Base-by-base conservation (phyloP, 2,113 vertebrate species). In the Sus scrofa region DNA sequence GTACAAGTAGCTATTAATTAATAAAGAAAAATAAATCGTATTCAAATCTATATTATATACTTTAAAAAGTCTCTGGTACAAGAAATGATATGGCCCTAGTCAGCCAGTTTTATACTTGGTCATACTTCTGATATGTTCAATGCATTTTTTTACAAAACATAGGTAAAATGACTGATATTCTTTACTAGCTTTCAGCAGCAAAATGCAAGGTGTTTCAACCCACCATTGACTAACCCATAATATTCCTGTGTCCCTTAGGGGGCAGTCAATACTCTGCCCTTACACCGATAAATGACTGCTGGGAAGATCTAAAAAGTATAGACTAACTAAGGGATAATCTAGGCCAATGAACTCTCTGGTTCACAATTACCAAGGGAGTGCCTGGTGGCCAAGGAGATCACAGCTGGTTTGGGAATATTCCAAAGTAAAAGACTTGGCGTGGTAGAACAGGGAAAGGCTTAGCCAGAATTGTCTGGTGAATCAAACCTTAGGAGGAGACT, bases 291-390 rank as follows among this genome's bases (percentile, higher is more conserved):
- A 95, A 83, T 90, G 87, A 90, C 32, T 85, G 86, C 52, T 91
- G 85, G 81, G 85, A 92, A 54, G 34, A 86, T 92, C 63, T 87
- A 62, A 92, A 94, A 81, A 78, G 62, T 83, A 86, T 82, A 86
- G 70, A 19, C 87, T 86, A 87, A 58, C 63, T 90, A 88, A n/a
- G 20, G 32, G 52, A 71, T 50, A 81, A 65, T 60, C 7, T 18
- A 86, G 52, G 44, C 44, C 52, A 65, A 81, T 3, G 26, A 96
- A 86, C 20, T 82, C 44, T 89, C 74, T 77, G 82, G n/a, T 56
- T 91, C 60, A 70, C 16, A 89, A 50, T 60, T 85, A 88, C 91
- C 52, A 90, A 73, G 39, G 54, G 75, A 96, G 39, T 89, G 52
- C 34, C 75, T 91, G 44, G 54, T 70, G 32, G 73, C 68, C 60